These are phyloP conservation scores for Dissostichus mawsoni DNA, from an alignment of 2,113 vertebrate species.

Conservation along the genomic window DNA sequence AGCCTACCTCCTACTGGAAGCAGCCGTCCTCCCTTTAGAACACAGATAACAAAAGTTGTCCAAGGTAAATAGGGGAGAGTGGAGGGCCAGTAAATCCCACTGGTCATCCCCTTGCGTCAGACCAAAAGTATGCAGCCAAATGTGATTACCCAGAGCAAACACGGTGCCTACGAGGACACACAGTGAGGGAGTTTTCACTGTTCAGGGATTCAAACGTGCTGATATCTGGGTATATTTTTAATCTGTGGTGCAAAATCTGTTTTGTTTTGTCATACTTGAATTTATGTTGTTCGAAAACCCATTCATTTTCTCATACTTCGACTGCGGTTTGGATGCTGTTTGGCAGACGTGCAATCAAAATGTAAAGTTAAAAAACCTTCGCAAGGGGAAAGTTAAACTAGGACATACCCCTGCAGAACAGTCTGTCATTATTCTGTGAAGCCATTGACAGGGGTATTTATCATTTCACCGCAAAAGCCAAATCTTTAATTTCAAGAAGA, in stretches of 20 bases:
- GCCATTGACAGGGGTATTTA: conserved; percentile 74
- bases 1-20: conserved; percentile 83
- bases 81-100: conserved; percentile 73
- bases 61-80: conserved; percentile 70
- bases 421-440: conserved; percentile 74
- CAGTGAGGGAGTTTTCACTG: conserved; percentile 41
- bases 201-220: conserved; percentile 3
- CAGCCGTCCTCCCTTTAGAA: conserved; percentile 55
- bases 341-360: conserved; percentile 64
- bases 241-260: conserved; percentile 53
- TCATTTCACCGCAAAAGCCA: conserved; percentile 69
- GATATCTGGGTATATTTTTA: conserved; percentile 69
- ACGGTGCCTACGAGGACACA: conserved; percentile 66
- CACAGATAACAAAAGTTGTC: conserved; percentile 71
- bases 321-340: conserved; percentile 63
- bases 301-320: conserved; percentile 62
- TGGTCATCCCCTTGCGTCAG: conserved; percentile 73
- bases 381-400: conserved; percentile 70
- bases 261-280: conserved; percentile 65
- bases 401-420: conserved; percentile 62
- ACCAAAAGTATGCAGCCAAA: conserved; percentile 73
- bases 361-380: conserved; percentile 22
- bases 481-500: conserved; percentile 66
- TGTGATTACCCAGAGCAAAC: conserved; percentile 77
- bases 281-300: conserved; percentile 63